Evolutionary conservation across 2,113 vertebrate genomes (phyloP).

Genomic region (Eudyptes chrysolophus): DNA sequence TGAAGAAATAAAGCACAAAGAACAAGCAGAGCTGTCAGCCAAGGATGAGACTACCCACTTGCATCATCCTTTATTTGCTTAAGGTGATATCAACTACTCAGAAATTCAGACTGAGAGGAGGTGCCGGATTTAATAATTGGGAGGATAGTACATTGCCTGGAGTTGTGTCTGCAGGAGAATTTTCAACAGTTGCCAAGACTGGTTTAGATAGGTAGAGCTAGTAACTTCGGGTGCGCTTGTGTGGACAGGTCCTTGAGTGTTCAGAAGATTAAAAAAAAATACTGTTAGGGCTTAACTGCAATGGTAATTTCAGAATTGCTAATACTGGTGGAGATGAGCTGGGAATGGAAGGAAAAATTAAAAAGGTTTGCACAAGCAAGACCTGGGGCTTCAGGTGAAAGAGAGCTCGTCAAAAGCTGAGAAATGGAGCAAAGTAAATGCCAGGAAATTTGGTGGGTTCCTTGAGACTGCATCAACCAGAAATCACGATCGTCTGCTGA

Average conservation of each 20-base stretch:
- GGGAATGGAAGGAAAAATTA: neutral
- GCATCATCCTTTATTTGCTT: constrained; percentile 30
- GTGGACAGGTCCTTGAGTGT: neutral
- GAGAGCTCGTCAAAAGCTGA: neutral
- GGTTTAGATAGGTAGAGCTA: neutral
- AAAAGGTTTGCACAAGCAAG: neutral
- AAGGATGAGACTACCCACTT: neutral
- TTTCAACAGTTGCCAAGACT: neutral
- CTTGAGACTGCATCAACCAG: neutral
- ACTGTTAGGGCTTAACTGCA: neutral
- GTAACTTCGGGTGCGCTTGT: neutral
- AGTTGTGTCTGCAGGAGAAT: neutral
- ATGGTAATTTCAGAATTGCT: neutral
- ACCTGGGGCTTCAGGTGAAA: neutral
- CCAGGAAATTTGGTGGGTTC: neutral
- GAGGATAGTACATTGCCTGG: neutral
- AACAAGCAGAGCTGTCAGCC: neutral
- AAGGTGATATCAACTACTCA: neutral
- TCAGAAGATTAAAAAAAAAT: neutral
- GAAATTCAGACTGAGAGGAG: neutral
- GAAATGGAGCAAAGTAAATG: neutral
- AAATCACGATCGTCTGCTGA: neutral
- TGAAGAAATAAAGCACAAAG: neutral
- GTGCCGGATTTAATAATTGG: neutral
- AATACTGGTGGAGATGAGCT: neutral